These are phyloP conservation scores for Hylomyscus alleni DNA, from an alignment of 2,797 vertebrate species.

Conservation along the genomic window DNA sequence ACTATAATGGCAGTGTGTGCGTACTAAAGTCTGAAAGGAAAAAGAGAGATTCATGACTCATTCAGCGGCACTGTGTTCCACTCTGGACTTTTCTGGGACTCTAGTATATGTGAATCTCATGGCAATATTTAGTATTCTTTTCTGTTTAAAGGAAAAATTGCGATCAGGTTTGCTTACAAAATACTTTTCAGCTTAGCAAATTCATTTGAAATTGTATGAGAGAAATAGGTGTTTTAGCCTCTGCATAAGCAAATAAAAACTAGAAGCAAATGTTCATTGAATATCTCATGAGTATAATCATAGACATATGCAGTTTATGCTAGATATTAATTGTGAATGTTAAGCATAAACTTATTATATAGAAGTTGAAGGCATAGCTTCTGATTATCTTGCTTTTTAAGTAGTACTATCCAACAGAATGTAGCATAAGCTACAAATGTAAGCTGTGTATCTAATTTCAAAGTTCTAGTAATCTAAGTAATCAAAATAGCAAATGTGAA, in stretches of 20 bases:
- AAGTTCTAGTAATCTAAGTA: not conserved
- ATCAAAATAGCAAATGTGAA: not conserved
- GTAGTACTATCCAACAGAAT: not conserved
- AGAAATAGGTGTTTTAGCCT: not conserved
- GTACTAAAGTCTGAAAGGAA: not conserved
- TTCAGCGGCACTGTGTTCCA: rapidly evolving
- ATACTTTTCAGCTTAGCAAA: not conserved
- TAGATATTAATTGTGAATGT: not conserved
- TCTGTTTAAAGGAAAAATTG: not conserved
- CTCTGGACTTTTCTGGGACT: rapidly evolving
- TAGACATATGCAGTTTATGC: not conserved
- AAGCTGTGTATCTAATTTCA: not conserved
- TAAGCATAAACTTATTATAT: not conserved
- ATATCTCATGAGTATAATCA: not conserved
- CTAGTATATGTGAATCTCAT: not conserved
- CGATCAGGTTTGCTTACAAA: not conserved
- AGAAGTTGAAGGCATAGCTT: not conserved
- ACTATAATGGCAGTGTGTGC: not conserved
- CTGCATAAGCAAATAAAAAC: not conserved
- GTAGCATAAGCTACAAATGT: not conserved
- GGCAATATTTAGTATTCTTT: not conserved
- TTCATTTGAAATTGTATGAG: not conserved
- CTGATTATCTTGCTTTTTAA: not conserved
- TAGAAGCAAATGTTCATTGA: not conserved
- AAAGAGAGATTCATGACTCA: rapidly evolving